phyloP scores from a whole-genome alignment of 1,140 invertebrate genomes.

The Sitobion miscanthi region DNA sequence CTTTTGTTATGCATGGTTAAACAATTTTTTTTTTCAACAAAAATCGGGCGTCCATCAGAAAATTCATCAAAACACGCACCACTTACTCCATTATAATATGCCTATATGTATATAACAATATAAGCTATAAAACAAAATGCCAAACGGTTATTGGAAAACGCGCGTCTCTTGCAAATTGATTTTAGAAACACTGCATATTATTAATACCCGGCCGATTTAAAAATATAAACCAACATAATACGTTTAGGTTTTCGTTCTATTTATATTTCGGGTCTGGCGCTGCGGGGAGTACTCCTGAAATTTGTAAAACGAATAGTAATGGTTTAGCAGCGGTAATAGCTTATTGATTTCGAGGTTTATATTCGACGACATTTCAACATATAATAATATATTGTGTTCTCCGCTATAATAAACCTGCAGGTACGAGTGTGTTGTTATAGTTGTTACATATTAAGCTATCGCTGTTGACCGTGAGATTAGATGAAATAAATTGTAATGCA shows the following conservation, averaged over 20 bases:
- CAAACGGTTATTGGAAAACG: neutral
- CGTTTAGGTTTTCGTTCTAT: neutral
- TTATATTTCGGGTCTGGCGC: neutral
- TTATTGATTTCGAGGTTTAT: neutral
- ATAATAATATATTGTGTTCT: neutral
- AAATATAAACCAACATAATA: neutral
- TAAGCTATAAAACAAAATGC: neutral
- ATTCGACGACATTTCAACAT: neutral
- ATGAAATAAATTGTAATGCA: neutral
- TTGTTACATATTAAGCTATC: neutral
- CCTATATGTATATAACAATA: neutral
- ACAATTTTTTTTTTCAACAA: neutral
- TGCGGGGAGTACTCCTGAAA: neutral
- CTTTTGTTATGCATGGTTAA: neutral
- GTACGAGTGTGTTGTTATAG: neutral
- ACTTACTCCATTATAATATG: neutral
- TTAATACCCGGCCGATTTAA: neutral
- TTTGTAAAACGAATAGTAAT: neutral
- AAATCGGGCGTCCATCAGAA: neutral
- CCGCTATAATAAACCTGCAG: neutral
- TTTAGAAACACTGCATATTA: neutral
- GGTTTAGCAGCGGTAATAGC: neutral
- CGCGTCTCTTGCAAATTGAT: neutral
- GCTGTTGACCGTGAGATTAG: conserved; percentile 1
- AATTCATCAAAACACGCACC: neutral